A percentile compares a stretch with the other conserved stretches of the same genome.
These are phyloP conservation scores for Daboia siamensis DNA, from an alignment of 2,113 vertebrate genomes.

Conservation along the genomic window DNA sequence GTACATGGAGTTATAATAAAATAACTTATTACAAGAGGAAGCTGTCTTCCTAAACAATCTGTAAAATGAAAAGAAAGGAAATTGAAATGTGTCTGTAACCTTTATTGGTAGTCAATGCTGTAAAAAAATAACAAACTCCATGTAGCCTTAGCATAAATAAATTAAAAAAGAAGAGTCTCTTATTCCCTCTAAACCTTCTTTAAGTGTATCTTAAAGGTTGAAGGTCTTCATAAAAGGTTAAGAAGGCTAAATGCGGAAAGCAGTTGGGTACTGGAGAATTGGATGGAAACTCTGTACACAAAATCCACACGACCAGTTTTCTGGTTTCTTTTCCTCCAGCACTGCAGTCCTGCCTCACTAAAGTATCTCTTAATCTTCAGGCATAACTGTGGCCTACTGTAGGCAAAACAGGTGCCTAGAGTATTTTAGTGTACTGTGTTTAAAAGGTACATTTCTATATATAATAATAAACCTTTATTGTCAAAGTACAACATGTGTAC, in stretches of 20 bases:
- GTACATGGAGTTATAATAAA: neutral
- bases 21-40: neutral
- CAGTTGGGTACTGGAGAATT: too few relatives aligned
- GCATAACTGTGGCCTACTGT: neutral
- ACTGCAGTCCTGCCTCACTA: neutral
- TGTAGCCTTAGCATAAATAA: neutral
- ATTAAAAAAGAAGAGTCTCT: neutral
- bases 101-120: neutral
- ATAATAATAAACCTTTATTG: too few relatives aligned
- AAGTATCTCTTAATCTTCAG: too few relatives aligned
- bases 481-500: too few relatives aligned
- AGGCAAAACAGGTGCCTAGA: neutral
- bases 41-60: neutral
- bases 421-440: neutral
- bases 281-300: neutral
- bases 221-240: neutral
- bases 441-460: neutral
- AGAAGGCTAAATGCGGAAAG: neutral
- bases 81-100: neutral
- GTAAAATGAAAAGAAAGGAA: neutral
- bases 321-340: too few relatives aligned
- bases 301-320: neutral
- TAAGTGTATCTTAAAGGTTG: neutral
- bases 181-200: neutral
- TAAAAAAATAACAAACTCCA: neutral